A percentile compares a stretch with the other conserved stretches of the same genome.
phyloP scores from a whole-genome alignment of 2,797 vertebrate species.

The Siniperca scherzeri region DNA sequence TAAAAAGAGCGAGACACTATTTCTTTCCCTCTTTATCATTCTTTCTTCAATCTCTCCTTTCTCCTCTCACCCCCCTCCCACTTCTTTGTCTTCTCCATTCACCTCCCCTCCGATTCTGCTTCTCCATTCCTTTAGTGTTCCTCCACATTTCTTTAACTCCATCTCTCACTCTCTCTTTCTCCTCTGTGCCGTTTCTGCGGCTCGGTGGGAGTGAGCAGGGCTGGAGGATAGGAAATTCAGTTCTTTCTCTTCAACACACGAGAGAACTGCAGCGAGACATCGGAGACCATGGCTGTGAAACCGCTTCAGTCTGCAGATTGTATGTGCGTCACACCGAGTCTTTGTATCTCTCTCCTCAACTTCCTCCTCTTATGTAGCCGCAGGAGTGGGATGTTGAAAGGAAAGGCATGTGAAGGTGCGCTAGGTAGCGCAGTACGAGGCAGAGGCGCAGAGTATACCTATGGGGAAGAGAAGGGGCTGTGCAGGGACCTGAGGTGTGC shows the following conservation, averaged over 20 bases:
- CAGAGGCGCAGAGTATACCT: constrained; percentile 77
- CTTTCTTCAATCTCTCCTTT: constrained; percentile 78
- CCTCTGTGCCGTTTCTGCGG: constrained; percentile 74
- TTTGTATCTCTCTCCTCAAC: constrained; percentile 80
- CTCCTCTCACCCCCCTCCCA: constrained; percentile 62
- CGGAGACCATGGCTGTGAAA: constrained; percentile 82
- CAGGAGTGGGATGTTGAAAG: constrained; percentile 86
- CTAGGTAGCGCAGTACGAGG: constrained; percentile 75
- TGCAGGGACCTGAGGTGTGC: constrained; percentile 82
- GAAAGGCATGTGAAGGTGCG: constrained; percentile 81
- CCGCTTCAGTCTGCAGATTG: constrained; percentile 85
- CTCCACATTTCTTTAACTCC: constrained; percentile 71
- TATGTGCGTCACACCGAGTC: constrained; percentile 76
- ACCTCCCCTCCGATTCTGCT: constrained; percentile 71
- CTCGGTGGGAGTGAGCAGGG: constrained; percentile 74
- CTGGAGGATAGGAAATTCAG: constrained; percentile 80
- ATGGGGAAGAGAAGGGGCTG: constrained; percentile 82
- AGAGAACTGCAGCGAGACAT: constrained; percentile 81
- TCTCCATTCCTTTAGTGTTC: constrained; percentile 77
- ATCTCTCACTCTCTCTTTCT: constrained; percentile 65
- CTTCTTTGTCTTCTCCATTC: constrained; percentile 79
- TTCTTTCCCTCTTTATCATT: constrained; percentile 76
- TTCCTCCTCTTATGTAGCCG: constrained; percentile 78
- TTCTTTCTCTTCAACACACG: constrained; percentile 77
- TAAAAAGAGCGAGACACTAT: constrained; percentile 85